These are phyloP conservation scores for Cassiopea xamachana DNA, from an alignment of 30 jellyfish, hydroid and myxozoan genomes.

Conservation along the genomic window DNA sequence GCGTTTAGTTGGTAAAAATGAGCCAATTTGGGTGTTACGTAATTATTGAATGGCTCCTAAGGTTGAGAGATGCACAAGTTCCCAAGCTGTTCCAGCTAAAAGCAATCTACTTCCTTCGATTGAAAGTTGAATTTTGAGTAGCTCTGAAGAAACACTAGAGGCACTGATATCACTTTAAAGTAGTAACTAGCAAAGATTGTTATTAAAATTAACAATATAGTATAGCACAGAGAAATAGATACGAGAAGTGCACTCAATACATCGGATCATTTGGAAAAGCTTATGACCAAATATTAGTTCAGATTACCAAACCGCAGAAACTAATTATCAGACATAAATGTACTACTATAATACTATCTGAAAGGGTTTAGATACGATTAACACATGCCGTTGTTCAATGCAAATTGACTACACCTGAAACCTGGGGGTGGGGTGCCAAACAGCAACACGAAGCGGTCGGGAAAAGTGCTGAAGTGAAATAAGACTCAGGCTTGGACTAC, in stretches of 20 bases:
- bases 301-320: slow-evolving; percentile 13
- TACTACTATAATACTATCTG: background rate
- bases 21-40: too few relatives aligned
- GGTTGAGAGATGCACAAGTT: background rate
- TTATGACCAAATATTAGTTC: slow-evolving; percentile 1
- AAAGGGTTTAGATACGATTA: too few relatives aligned
- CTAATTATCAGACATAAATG: background rate
- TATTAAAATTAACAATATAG: too few relatives aligned
- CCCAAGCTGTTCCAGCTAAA: background rate
- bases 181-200: too few relatives aligned
- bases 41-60: too few relatives aligned
- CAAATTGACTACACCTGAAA: too few relatives aligned
- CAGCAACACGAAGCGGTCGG: too few relatives aligned
- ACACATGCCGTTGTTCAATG: too few relatives aligned
- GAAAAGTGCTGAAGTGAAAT: too few relatives aligned
- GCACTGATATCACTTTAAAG: background rate
- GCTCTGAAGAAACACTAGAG: background rate
- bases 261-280: background rate
- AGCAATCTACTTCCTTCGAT: background rate
- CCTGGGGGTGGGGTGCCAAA: too few relatives aligned
- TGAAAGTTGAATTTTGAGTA: background rate
- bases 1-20: too few relatives aligned
- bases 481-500: too few relatives aligned
- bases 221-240: background rate
- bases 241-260: background rate